A percentile compares a stretch with the other conserved stretches of the same genome.
Evolutionary conservation across 2,113 vertebrate genomes (phyloP).

Genomic region (Nothocercus nigrocapillus): DNA sequence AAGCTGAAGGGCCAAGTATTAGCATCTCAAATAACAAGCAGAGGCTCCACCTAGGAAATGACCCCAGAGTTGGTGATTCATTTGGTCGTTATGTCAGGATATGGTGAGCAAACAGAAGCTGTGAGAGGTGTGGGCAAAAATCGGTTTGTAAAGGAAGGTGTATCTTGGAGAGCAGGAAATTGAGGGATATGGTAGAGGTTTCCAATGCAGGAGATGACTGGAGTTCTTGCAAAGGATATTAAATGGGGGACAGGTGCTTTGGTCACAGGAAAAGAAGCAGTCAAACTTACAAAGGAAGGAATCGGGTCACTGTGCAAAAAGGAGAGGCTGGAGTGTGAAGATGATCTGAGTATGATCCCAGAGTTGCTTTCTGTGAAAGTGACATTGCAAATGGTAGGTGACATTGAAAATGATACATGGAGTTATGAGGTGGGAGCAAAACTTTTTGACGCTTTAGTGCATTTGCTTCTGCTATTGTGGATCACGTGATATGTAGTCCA

Average conservation of each 20-base stretch:
- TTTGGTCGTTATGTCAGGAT: conserved; percentile 3
- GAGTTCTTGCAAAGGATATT: background rate
- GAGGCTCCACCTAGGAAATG: conserved; percentile 40
- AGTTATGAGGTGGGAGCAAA: rapidly evolving
- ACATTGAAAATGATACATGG: background rate
- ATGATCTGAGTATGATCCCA: background rate
- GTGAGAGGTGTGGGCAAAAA: background rate
- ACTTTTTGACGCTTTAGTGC: background rate
- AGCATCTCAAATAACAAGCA: conserved; percentile 47
- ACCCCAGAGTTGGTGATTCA: conserved; percentile 53
- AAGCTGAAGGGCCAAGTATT: conserved; percentile 52
- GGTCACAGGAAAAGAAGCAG: background rate
- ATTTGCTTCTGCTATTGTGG: background rate
- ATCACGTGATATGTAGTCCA: background rate
- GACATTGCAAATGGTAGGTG: background rate
- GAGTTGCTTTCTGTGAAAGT: background rate
- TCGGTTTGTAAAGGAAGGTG: background rate
- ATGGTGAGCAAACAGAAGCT: conserved; percentile 37
- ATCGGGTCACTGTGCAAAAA: rapidly evolving
- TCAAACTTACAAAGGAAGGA: background rate
- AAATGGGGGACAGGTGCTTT: background rate
- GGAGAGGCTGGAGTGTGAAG: background rate
- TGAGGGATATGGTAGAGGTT: background rate
- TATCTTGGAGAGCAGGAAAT: background rate
- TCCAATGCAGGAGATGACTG: background rate